A percentile compares a stretch with the other conserved stretches of the same genome.
Conservation (phyloP, 1,140 invertebrate genomes). For the Cyclargus thomasi region DNA sequence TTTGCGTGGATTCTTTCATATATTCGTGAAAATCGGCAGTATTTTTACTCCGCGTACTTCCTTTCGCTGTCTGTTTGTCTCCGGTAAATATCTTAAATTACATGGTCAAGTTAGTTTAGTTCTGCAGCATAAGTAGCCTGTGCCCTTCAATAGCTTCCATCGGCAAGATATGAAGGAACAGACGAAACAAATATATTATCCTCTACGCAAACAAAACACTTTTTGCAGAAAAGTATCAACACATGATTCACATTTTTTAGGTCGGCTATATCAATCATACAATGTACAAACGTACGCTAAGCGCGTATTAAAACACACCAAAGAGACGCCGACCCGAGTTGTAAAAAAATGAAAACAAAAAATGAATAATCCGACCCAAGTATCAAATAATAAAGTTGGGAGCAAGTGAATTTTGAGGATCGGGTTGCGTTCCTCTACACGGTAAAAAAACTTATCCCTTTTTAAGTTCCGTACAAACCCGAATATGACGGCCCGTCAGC, state of each 20-base stretch:
- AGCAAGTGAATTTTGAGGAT: conserved; percentile 72
- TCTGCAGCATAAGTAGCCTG: too few relatives aligned
- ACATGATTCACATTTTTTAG: conserved; percentile 16
- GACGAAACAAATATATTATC: not conserved
- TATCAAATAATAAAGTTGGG: conserved; percentile 74
- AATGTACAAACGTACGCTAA: conserved; percentile 44
- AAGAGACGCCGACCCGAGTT: conserved; percentile 51
- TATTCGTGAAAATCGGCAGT: too few relatives aligned
- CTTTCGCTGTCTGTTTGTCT: too few relatives aligned
- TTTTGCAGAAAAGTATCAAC: conserved; percentile 5
- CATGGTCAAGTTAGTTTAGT: too few relatives aligned
- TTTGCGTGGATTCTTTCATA: too few relatives aligned
- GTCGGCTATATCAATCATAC: conserved; percentile 28
- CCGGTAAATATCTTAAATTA: too few relatives aligned
- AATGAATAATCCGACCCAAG: conserved; percentile 61
- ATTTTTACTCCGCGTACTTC: too few relatives aligned
- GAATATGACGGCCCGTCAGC: conserved; percentile 26
- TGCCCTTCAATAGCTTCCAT: too few relatives aligned
- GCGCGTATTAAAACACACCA: conserved; percentile 36
- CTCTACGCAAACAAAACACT: not conserved
- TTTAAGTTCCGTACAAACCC: conserved; percentile 42
- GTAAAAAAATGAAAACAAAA: conserved; percentile 41
- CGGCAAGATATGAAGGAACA: not conserved
- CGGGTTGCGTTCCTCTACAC: conserved; percentile 51
- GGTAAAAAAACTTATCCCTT: conserved; percentile 43